Percentiles rank a stretch among this genome's conserved stretches.
Conservation (phyloP, 30 jellyfish, hydroid and myxozoan genomes). For the Mastigias papua region DNA sequence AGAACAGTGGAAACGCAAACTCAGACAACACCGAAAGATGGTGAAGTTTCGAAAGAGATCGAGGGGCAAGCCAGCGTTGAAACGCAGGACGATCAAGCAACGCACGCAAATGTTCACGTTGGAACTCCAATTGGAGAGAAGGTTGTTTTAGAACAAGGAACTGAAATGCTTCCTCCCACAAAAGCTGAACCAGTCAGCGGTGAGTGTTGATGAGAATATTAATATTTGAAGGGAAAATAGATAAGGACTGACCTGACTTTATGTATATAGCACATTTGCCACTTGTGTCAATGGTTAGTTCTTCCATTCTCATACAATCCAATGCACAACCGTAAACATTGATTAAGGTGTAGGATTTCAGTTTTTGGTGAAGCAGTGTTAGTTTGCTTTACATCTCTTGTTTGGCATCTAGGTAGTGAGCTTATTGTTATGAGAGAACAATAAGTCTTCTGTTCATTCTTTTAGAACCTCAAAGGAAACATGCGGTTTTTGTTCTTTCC, state of each 20-base stretch:
- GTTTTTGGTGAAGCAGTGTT: not conserved
- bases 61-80: conserved; percentile 1
- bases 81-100: conserved; percentile 8
- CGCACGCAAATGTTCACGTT: conserved; percentile 2
- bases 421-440: conserved; percentile 22
- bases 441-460: not conserved
- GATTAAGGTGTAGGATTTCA: not conserved
- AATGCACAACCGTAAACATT: not conserved
- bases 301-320: not conserved
- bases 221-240: not conserved
- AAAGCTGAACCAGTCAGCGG: conserved; percentile 18
- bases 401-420: not conserved
- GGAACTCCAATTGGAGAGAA: conserved; percentile 34
- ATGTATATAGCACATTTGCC: not conserved
- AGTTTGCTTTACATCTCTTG: not conserved
- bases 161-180: conserved; percentile 34
- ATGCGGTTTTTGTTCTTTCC: conserved; percentile 41
- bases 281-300: not conserved
- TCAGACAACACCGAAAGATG: conserved; percentile 54
- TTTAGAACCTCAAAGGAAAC: conserved; percentile 48
- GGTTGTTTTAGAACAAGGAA: conserved; percentile 34
- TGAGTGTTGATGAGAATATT: conserved; percentile 11
- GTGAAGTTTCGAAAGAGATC: conserved; percentile 14
- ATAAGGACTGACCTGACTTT: too few species aligned
- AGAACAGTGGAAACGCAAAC: conserved; percentile 92